Conservation (phyloP, 2,113 vertebrate genomes). For the Megatriorchis doriae region DNA sequence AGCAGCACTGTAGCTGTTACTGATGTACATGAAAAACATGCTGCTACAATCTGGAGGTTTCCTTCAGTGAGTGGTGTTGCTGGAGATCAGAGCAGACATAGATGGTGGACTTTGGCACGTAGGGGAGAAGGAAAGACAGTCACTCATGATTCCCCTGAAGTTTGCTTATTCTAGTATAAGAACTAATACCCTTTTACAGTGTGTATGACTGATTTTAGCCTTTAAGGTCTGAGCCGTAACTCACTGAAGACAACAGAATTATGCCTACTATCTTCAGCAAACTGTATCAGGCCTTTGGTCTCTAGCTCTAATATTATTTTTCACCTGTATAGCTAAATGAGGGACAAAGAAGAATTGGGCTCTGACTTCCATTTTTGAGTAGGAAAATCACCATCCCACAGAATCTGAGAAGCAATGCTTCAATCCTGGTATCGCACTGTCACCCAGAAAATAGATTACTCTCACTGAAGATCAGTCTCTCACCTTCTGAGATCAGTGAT, state of each 20-base stretch:
- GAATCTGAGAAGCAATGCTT: neutral
- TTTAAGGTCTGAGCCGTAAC: neutral
- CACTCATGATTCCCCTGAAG: neutral
- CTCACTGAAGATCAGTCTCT: neutral
- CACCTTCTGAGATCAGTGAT: neutral
- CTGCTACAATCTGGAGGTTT: neutral
- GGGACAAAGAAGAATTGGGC: neutral
- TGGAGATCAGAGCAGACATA: neutral
- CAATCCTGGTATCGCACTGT: neutral
- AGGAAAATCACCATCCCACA: neutral
- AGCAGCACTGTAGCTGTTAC: neutral
- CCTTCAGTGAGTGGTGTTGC: neutral
- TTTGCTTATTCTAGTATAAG: neutral
- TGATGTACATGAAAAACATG: neutral
- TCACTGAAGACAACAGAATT: neutral
- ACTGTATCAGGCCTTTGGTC: neutral
- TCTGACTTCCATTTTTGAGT: neutral
- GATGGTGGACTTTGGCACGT: neutral
- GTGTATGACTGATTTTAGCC: neutral
- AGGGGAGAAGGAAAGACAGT: neutral
- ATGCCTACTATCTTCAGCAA: neutral
- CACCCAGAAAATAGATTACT: neutral
- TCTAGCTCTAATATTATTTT: neutral
- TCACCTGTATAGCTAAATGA: neutral
- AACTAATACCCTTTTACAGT: neutral